Evolutionary conservation across 2,888 invertebrate genomes (phyloP).

Genomic region (Rhyacophila evoluta): DNA sequence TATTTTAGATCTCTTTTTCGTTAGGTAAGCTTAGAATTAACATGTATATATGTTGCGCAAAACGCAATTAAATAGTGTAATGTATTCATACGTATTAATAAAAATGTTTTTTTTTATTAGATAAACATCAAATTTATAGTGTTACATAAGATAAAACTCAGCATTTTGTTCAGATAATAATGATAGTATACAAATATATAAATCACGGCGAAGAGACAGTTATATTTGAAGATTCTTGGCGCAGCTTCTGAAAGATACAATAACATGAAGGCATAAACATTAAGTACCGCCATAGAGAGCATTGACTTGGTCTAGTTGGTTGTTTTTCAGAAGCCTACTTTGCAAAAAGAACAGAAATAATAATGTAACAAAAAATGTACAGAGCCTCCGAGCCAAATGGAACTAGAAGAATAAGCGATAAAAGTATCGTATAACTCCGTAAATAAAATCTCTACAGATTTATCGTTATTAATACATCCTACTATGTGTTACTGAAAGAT

Average conservation of each 20-base stretch:
- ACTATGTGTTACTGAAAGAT: too few relatives aligned
- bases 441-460: background rate
- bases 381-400: background rate
- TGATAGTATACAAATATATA: too few relatives aligned
- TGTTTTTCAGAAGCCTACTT: background rate
- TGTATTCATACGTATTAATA: too few relatives aligned
- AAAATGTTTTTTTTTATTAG: too few relatives aligned
- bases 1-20: too few relatives aligned
- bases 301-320: background rate
- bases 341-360: conserved; percentile 1
- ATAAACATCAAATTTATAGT: too few relatives aligned
- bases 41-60: too few relatives aligned
- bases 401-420: background rate
- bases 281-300: background rate
- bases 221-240: conserved; percentile 9
- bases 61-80: too few relatives aligned
- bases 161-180: too few relatives aligned
- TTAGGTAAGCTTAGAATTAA: too few relatives aligned
- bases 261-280: background rate
- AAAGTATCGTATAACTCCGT: background rate
- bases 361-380: background rate
- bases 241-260: conserved; percentile 4
- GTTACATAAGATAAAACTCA: too few relatives aligned
- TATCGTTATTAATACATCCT: background rate
- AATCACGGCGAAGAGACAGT: background rate